Evolutionary conservation across 2,113 vertebrate genomes (phyloP), one percentile per base, ranked within the genome.

Genomic region (Psephotus haematonotus): DNA sequence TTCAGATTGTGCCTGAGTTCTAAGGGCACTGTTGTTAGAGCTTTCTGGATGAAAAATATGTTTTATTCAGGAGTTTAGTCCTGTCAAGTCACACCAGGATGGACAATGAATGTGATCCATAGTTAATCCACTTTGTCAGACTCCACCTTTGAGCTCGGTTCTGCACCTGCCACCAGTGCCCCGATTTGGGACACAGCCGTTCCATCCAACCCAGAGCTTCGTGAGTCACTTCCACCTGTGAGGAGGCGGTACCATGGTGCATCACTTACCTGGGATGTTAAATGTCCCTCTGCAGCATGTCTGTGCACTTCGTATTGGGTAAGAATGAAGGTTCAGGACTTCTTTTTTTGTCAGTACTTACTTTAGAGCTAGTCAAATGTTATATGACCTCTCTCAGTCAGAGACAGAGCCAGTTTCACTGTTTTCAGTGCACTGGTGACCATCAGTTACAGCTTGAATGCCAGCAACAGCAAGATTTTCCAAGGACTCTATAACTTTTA

Each of bases 11-110:
- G 4, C 5, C 9, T 0, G 35, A 68, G 57, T 17, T 90, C 37
- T 46, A 11, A 70, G 63, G n/a, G 10, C 33, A 17, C 46, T 7
- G 1, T 35, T 72, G 67, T 46, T 70, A 63, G 60, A 64, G 72
- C 81, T 88, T 33, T 53, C 88, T 91, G 92, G 80, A 89, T 92
- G 88, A 86, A 77, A 86, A 62, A 59, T 50, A 72, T 59, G 69
- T 95, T 95, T 93, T 81, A 93, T 95, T 93, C 69, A 77, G 83
- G 76, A 94, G n/a, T 81, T 93, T 92, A 94, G 93, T 96, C 91
- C 89, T 82, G 81, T 71, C 86, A 78, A 67, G 77, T 84, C 91
- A 82, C 2, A 10, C 72, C 80, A 81, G 89, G 86, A n/a, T 0
- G 3, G 80, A 89, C 86, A 86, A 50, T 17, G 82, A 70, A 28